Conservation (phyloP, 2,113 vertebrate species). For the Cyprinus carpio region DNA sequence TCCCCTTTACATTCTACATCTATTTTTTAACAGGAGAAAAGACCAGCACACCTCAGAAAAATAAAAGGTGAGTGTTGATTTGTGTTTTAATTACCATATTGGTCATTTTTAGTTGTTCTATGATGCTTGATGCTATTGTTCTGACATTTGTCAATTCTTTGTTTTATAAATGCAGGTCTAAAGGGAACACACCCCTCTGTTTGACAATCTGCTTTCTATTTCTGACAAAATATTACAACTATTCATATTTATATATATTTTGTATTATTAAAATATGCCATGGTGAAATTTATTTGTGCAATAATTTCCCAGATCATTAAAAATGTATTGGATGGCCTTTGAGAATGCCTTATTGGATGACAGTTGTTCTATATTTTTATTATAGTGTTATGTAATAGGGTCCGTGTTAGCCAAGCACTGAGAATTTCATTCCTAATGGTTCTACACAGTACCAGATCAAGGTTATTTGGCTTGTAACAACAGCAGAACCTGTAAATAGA, state of each 20-base stretch:
- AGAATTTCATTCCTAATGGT: not conserved
- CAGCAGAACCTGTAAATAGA: no score
- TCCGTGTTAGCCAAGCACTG: not conserved
- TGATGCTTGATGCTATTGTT: not conserved
- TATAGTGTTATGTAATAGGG: not conserved
- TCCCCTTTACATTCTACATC: not conserved
- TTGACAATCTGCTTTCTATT: not conserved
- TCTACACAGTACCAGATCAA: no score
- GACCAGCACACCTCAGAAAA: not conserved
- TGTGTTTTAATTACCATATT: not conserved
- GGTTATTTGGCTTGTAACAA: no score
- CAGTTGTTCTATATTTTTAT: not conserved
- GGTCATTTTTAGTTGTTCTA: not conserved
- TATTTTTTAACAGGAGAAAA: conserved; percentile 59
- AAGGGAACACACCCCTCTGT: not conserved
- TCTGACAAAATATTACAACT: not conserved
- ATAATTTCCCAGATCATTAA: not conserved
- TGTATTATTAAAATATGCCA: not conserved
- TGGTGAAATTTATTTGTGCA: not conserved
- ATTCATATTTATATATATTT: conserved; percentile 10
- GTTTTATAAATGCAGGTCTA: conserved; percentile 20
- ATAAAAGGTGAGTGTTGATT: conserved; percentile 21
- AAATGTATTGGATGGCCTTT: not conserved
- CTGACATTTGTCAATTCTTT: not conserved
- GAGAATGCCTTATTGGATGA: not conserved